A percentile compares a stretch with the other conserved stretches of the same genome.
Evolutionary conservation across 2,888 invertebrate species (phyloP).

Genomic region (Mycalesis mineus): DNA sequence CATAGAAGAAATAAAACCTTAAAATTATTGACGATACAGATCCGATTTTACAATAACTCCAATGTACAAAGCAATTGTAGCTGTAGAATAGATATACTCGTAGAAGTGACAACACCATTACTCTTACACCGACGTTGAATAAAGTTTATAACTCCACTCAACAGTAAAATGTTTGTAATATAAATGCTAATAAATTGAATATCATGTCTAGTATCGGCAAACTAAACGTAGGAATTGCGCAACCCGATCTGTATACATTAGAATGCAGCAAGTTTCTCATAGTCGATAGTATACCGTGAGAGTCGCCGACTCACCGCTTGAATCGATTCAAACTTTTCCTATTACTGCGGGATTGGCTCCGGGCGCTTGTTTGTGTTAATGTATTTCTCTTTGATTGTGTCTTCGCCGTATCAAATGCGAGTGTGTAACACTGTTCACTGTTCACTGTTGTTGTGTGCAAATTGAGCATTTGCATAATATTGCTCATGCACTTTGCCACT

Average conservation of each 20-base stretch:
- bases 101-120: no score
- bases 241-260: conserved; percentile 27
- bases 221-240: conserved; percentile 21
- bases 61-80: no score
- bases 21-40: no score
- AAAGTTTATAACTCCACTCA: no score
- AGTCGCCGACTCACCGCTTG: conserved; percentile 36
- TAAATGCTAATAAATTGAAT: conserved; percentile 15
- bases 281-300: conserved; percentile 31
- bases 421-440: background rate
- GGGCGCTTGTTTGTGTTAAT: conserved; percentile 45
- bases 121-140: no score
- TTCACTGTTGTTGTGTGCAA: conserved; percentile 1
- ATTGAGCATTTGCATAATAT: background rate
- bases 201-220: conserved; percentile 8
- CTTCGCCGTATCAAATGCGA: conserved; percentile 10
- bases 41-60: no score
- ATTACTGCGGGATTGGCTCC: conserved; percentile 51
- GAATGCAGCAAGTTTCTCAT: conserved; percentile 32
- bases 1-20: no score
- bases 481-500: background rate
- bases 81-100: no score
- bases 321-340: conserved; percentile 61
- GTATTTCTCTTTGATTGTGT: conserved; percentile 33
- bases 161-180: background rate